These are phyloP conservation scores for Magallana ariakensis DNA, from an alignment of 1,140 invertebrate species.

Conservation along the genomic window DNA sequence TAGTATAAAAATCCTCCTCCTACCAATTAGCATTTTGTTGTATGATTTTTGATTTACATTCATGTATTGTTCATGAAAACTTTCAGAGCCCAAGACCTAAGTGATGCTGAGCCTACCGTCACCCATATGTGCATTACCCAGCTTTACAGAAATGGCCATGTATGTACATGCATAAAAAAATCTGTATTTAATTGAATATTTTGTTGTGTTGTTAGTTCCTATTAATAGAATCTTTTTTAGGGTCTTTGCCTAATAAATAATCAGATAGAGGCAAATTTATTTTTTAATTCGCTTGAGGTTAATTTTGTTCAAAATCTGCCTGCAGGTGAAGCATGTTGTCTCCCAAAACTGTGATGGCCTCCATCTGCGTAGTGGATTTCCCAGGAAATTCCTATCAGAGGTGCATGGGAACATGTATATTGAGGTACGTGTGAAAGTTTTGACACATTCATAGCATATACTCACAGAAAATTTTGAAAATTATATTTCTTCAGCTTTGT, in stretches of 20 bases:
- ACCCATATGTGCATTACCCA: constrained; percentile 96
- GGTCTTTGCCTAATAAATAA: no score
- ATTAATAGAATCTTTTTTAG: no score
- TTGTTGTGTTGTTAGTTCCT: no score
- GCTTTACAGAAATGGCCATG: constrained; percentile 76
- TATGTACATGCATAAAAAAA: constrained; percentile 59
- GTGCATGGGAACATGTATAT: constrained; percentile 99
- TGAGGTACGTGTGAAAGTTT: constrained; percentile 86
- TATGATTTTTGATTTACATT: no score
- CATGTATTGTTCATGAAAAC: no score
- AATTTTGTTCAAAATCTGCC: neutral
- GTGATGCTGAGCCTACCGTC: constrained; percentile 92
- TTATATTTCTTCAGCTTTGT: no score
- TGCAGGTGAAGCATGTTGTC: constrained; percentile 84
- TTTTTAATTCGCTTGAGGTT: no score
- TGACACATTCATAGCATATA: neutral
- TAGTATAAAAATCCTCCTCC: no score
- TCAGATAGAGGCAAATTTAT: no score
- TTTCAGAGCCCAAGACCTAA: constrained; percentile 89
- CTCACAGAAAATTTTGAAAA: no score
- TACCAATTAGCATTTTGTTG: no score
- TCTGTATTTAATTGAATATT: no score
- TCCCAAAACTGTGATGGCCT: constrained; percentile 98
- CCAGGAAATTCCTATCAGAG: constrained; percentile 91
- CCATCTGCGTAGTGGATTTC: constrained; percentile 92